Percentiles rank a stretch among this genome's conserved stretches.
Evolutionary conservation across 2,888 invertebrate genomes (phyloP).

Genomic region (Acleris cristana): DNA sequence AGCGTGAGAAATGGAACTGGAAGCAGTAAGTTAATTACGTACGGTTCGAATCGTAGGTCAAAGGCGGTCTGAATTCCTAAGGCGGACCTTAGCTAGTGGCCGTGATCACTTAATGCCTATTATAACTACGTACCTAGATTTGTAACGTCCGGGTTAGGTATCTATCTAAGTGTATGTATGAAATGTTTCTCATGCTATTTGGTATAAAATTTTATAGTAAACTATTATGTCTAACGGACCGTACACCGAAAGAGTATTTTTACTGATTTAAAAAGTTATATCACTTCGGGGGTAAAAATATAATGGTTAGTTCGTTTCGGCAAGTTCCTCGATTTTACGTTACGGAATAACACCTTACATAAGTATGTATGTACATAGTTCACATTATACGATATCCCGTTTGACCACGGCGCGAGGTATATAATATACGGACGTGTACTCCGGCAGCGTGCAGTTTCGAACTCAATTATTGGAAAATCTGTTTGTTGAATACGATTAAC

Average conservation of each 20-base stretch:
- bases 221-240: too few relatives aligned
- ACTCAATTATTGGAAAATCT: slow-evolving; percentile 63
- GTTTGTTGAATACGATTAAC: slow-evolving; percentile 48
- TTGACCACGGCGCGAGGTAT: not conserved
- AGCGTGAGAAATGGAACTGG: slow-evolving; percentile 7
- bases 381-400: too few relatives aligned
- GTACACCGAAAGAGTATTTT: too few relatives aligned
- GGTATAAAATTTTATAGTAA: not conserved
- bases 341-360: too few relatives aligned
- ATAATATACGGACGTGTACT: slow-evolving; percentile 2
- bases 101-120: slow-evolving; percentile 3
- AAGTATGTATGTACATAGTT: too few relatives aligned
- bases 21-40: not conserved
- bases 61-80: slow-evolving; percentile 3
- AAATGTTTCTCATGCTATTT: not conserved
- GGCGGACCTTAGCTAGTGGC: not conserved
- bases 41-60: not conserved
- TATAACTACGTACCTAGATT: not conserved
- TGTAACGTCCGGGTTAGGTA: not conserved
- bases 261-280: too few relatives aligned
- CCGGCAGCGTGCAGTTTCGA: slow-evolving; percentile 46
- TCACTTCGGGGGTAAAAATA: too few relatives aligned
- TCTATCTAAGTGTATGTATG: not conserved
- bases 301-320: too few relatives aligned
- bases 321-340: too few relatives aligned